Evolutionary conservation across 2,797 vertebrate genomes (phyloP).

Genomic region (Sebastiscus albofasciatus): DNA sequence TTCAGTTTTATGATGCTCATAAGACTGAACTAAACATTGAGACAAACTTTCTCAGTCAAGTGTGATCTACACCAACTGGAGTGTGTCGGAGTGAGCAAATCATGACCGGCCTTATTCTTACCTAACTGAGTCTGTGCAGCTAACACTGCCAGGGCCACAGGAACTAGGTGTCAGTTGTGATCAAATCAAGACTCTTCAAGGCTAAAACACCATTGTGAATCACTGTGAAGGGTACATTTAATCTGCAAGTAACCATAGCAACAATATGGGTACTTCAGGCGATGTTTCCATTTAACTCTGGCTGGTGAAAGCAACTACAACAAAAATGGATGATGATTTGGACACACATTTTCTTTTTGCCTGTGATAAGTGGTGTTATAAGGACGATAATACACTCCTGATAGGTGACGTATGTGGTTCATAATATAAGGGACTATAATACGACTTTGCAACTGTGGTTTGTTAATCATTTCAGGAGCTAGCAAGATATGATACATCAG

Average conservation of each 20-base stretch:
- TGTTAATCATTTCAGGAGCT: too few species aligned
- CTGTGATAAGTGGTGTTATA: not conserved
- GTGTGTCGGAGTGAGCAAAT: not conserved
- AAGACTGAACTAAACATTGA: conserved; percentile 16
- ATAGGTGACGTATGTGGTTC: not conserved
- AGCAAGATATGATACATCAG: too few species aligned
- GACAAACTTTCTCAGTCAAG: not conserved
- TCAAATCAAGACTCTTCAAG: not conserved
- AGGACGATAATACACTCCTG: not conserved
- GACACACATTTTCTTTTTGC: not conserved
- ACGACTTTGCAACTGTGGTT: too few species aligned
- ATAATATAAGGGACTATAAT: too few species aligned
- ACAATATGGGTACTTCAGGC: not conserved
- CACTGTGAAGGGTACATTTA: not conserved
- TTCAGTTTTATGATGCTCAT: conserved; percentile 2
- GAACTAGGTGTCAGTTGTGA: not conserved
- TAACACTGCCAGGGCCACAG: too few species aligned
- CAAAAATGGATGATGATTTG: not conserved
- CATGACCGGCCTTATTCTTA: not conserved
- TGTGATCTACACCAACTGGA: not conserved
- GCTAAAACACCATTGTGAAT: not conserved
- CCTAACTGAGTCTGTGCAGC: not conserved
- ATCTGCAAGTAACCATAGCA: not conserved
- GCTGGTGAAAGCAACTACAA: not conserved
- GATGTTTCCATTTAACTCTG: not conserved